These are phyloP conservation scores for Heliconius hermathena DNA, from an alignment of 1,140 invertebrate genomes.

Conservation along the genomic window DNA sequence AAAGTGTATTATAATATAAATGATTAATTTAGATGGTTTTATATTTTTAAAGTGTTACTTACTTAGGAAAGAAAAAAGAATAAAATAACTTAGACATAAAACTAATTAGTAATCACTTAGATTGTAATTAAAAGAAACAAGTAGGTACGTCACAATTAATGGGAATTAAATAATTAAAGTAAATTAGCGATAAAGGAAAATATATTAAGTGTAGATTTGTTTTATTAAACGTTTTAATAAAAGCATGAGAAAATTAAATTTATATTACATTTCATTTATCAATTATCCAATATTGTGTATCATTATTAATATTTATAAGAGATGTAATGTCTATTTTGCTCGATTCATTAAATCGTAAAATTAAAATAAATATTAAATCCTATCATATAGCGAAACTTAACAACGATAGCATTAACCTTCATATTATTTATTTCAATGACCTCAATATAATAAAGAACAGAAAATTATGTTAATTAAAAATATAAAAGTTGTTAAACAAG, in stretches of 20 bases:
- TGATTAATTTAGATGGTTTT: too few relatives aligned
- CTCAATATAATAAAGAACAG: slow-evolving; percentile 5
- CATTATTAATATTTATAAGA: too few relatives aligned
- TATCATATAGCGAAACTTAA: background rate
- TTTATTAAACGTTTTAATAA: background rate
- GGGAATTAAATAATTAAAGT: background rate
- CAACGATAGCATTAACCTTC: slow-evolving; percentile 5
- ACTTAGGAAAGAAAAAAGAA: too few relatives aligned
- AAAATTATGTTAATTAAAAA: slow-evolving; percentile 9
- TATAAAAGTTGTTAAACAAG: slow-evolving; percentile 4
- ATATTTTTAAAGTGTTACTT: too few relatives aligned
- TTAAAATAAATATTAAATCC: background rate
- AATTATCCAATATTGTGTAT: too few relatives aligned
- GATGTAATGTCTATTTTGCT: background rate
- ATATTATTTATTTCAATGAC: slow-evolving; percentile 9
- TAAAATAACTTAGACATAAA: too few relatives aligned
- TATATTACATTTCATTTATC: background rate
- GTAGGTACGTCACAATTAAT: too few relatives aligned
- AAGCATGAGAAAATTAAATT: background rate
- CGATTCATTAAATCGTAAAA: background rate
- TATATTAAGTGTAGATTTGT: background rate
- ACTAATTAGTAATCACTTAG: too few relatives aligned
- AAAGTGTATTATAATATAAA: too few relatives aligned
- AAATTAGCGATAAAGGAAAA: background rate
- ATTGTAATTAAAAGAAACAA: too few relatives aligned